A percentile compares a stretch with the other conserved stretches of the same genome.
phyloP scores from a whole-genome alignment of 1,140 invertebrate species.

The Eumaeus atala region DNA sequence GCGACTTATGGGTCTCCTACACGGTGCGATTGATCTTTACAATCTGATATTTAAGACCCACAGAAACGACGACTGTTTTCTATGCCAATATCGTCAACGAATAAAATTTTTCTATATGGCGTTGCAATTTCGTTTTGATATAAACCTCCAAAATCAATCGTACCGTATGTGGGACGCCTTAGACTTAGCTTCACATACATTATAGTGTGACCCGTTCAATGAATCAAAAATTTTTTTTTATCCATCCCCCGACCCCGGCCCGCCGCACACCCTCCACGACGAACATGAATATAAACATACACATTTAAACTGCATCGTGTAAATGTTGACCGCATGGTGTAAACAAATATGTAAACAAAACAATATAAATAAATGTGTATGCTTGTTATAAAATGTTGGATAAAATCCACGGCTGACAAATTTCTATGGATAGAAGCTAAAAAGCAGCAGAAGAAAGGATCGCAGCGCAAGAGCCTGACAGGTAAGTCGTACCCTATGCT shows the following conservation, averaged over 20 bases:
- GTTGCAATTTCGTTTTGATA: too few species aligned
- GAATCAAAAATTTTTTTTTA: constrained; percentile 67
- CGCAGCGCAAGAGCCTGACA: constrained; percentile 82
- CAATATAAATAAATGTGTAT: constrained; percentile 62
- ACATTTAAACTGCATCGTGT: constrained; percentile 65
- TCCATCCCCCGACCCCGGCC: constrained; percentile 58
- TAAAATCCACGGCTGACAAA: constrained; percentile 34
- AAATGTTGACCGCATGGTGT: constrained; percentile 64
- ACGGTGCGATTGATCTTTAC: too few species aligned
- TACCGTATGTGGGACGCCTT: constrained; percentile 23
- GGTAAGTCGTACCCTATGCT: constrained; percentile 78
- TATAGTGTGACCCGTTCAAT: constrained; percentile 65
- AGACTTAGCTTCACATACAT: constrained; percentile 55
- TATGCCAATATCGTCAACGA: too few species aligned
- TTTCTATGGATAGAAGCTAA: constrained; percentile 84
- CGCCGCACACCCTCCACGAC: constrained; percentile 58
- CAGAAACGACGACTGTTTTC: too few species aligned
- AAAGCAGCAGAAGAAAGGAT: constrained; percentile 88
- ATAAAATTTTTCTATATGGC: too few species aligned
- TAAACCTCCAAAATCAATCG: background rate
- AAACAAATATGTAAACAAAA: constrained; percentile 32
- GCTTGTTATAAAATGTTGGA: constrained; percentile 39
- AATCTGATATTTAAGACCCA: too few species aligned
- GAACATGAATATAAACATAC: constrained; percentile 45
- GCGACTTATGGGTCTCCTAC: background rate